Evolutionary conservation across 2,113 vertebrate species (phyloP), one percentile per base, ranked within the genome.

Genomic region (Delphinapterus leucas): DNA sequence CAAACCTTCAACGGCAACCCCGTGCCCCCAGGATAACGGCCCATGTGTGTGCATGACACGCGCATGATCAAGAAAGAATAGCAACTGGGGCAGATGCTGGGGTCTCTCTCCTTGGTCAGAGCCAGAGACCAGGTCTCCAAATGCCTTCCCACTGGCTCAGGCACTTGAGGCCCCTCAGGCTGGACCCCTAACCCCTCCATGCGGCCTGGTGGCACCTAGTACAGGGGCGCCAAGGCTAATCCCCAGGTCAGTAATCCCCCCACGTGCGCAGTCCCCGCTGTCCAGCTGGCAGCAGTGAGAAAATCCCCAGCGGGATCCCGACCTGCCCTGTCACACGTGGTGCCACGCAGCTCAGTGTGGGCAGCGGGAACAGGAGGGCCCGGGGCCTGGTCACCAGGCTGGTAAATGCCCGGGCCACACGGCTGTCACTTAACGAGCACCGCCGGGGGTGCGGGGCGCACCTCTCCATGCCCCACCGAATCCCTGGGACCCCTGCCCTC

Each of bases 341-440:
- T 33, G 85, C 49, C 89, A 44, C 0, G 13, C 0, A 2, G 60
- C 86, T 67, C 8, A 1, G 41, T 12, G 15, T 4, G 6, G 5
- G 44, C 0, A 1, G 47, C 14, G n/a, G 25, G 1, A 2, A 41
- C 14, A 73, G 18, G n/a, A 9, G 38, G 65, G 18, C 80, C 80
- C 33, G 7, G 74, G 21, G 33, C 58, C 5, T 8, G 26, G 61
- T 26, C 1, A 13, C 41, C 58, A 74, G 7, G 53, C n/a, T 26
- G n/a, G 49, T 33, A 17, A 79, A 41, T 0, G 23, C 36, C 9
- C 0, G 2, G 0, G 11, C 80, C 79, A 4, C 3, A 1, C 0
- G 12, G 65, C 67, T 38, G 65, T 53, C 73, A 53, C 11, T 17
- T 53, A 33, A 17, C 0, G 26, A 80, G 63, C 2, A 0, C 28